Evolutionary conservation across 2,888 invertebrate genomes (phyloP), one percentile per base, ranked within the genome.

Genomic region (Volucella inflata): DNA sequence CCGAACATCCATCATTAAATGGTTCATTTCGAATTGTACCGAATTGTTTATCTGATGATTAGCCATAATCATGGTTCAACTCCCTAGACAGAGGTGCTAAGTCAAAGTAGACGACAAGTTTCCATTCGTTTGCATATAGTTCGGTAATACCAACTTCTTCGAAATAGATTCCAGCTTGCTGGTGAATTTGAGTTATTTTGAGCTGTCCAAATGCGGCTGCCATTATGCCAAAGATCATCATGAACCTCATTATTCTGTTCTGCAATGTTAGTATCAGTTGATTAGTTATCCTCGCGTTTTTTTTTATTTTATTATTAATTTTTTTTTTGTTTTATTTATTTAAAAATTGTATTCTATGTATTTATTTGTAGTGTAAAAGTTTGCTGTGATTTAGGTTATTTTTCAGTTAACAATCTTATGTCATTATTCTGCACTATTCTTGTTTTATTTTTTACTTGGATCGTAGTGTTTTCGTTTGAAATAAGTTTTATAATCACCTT

Each of bases 111-210:
- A 42, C 53, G 10, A 68, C 8, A 14, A 68, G 42, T 10, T 68
- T 68, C 55, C 68, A 68, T 42, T 68, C 42, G 8, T 21, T 16
- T 40, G 14, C 8, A 42, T 68, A 68, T 21, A 42, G 12, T 40
- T 68, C 68, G 2, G 42, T 17, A 8, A 8, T 68, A 42, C 53
- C 53, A 8, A 53, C 42, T 55, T 42, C 42, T 17, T 68, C 68
- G 21, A 68, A 68, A 17, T 68, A 68, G 2, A 55, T 53, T 11
- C 68, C 60, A 9, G 68, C 50, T 14, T n/a, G 42, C 17, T 46
- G 10, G 10, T 62, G 4, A 14, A 62, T 44, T 44, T 44, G 21
- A 2, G 40, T 59, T 8, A 59, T 59, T 9, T 17, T 38, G 38
- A 38, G 30, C 30, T 30, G 30, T 30, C 30, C 30, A 30, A 30